Conservation (phyloP, 2,888 invertebrate species). For the Ecdyonurus torrentis region DNA sequence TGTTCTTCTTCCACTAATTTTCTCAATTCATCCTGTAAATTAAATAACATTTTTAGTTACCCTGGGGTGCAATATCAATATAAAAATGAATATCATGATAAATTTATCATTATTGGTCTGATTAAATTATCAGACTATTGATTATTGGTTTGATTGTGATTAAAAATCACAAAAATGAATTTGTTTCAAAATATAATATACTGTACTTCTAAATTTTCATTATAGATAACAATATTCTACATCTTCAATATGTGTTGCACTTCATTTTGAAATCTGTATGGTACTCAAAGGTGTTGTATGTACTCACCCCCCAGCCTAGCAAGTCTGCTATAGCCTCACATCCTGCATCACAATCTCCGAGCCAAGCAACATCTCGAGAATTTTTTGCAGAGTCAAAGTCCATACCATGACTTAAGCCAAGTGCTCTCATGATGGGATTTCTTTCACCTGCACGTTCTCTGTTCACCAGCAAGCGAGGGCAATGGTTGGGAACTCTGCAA, state of each 20-base stretch:
- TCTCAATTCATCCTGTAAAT: conserved; percentile 41
- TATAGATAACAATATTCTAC: too few species aligned
- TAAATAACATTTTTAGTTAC: conserved; percentile 6
- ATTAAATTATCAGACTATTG: too few species aligned
- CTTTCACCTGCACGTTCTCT: conserved; percentile 39
- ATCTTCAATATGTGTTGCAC: too few species aligned
- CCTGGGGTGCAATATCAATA: too few species aligned
- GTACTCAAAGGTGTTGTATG: too few species aligned
- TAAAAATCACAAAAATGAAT: too few species aligned
- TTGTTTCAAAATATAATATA: too few species aligned
- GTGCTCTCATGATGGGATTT: conserved; percentile 23
- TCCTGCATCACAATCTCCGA: conserved; percentile 73
- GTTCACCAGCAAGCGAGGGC: conserved; percentile 75
- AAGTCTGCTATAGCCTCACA: conserved; percentile 53
- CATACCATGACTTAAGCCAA: conserved; percentile 37
- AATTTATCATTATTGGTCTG: too few species aligned
- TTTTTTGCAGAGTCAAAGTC: conserved; percentile 46
- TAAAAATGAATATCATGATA: too few species aligned
- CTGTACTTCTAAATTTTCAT: too few species aligned
- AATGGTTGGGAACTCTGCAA: conserved; percentile 44
- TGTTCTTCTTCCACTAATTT: conserved; percentile 38
- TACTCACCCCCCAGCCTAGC: conserved; percentile 56
- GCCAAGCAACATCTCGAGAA: conserved; percentile 56
- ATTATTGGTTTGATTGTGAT: too few species aligned
- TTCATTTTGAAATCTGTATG: too few species aligned